These are phyloP conservation scores for Pogonus chalceus DNA, from an alignment of 1,140 invertebrate genomes.

Conservation along the genomic window DNA sequence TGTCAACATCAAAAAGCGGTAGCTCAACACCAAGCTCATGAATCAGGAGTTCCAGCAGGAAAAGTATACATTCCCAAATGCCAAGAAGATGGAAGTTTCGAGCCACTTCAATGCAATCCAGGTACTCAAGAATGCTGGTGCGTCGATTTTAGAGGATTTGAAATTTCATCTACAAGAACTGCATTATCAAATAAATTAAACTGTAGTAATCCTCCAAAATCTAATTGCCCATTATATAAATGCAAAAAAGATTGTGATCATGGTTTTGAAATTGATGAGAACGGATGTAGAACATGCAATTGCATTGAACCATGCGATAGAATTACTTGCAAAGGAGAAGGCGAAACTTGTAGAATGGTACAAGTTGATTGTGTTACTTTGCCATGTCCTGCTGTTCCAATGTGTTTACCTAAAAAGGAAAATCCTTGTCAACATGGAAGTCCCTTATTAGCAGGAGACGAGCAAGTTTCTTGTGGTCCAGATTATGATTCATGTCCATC, in stretches of 20 bases:
- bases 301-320: slow-evolving; percentile 69
- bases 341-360: slow-evolving; percentile 52
- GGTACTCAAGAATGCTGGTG: slow-evolving; percentile 77
- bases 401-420: slow-evolving; percentile 65
- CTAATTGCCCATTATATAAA: slow-evolving; percentile 47
- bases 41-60: slow-evolving; percentile 59
- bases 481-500: slow-evolving; percentile 64
- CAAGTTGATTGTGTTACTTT: slow-evolving; percentile 39
- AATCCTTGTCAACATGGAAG: slow-evolving; percentile 61
- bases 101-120: slow-evolving; percentile 67
- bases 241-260: slow-evolving; percentile 57
- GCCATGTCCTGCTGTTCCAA: slow-evolving; percentile 64
- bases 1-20: slow-evolving; percentile 62
- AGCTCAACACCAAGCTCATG: slow-evolving; percentile 62
- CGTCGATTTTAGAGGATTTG: slow-evolving; percentile 73
- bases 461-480: slow-evolving; percentile 58
- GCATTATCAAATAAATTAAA: slow-evolving; percentile 31
- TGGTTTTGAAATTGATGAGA: slow-evolving; percentile 53
- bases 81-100: slow-evolving; percentile 62
- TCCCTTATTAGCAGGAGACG: slow-evolving; percentile 46
- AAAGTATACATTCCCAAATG: slow-evolving; percentile 73
- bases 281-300: slow-evolving; percentile 62
- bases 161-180: slow-evolving; percentile 52
- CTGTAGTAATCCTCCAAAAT: slow-evolving; percentile 29
- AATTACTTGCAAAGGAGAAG: slow-evolving; percentile 57